A percentile compares a stretch with the other conserved stretches of the same genome.
Evolutionary conservation across 2,888 invertebrate species (phyloP).

Genomic region (Lithophane leautieri): DNA sequence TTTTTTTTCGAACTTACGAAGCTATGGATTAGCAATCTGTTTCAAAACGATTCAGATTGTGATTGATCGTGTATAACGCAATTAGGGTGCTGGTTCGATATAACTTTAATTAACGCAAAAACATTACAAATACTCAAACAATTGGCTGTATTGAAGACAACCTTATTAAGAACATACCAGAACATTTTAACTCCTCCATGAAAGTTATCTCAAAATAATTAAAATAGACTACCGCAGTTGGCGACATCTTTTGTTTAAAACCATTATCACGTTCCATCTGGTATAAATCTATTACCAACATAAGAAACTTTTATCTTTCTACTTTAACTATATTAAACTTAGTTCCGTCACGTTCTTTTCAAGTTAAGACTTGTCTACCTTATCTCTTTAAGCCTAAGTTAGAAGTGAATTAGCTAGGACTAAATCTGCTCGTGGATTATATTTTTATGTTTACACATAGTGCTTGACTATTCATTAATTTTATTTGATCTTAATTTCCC

Average conservation of each 20-base stretch:
- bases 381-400: constrained; percentile 33
- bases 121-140: not conserved
- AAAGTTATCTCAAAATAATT: not conserved
- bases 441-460: constrained; percentile 8
- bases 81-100: no score
- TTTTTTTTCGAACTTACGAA: no score
- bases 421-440: constrained; percentile 21
- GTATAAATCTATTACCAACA: constrained; percentile 53
- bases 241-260: constrained; percentile 34
- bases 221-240: not conserved
- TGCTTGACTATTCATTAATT: not conserved
- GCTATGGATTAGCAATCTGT: no score
- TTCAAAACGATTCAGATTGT: no score
- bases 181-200: not conserved
- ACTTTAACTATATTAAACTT: constrained; percentile 54
- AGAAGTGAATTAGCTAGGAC: constrained; percentile 20
- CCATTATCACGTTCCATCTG: constrained; percentile 44
- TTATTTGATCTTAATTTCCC: not conserved
- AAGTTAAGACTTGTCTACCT: constrained; percentile 44
- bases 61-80: no score
- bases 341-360: constrained; percentile 54
- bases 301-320: constrained; percentile 49
- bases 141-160: not conserved
- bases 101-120: not conserved
- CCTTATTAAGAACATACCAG: not conserved